Percentiles rank a stretch among this genome's conserved stretches.
phyloP scores from a whole-genome alignment of 2,113 vertebrate species.

The Columba janthina region DNA sequence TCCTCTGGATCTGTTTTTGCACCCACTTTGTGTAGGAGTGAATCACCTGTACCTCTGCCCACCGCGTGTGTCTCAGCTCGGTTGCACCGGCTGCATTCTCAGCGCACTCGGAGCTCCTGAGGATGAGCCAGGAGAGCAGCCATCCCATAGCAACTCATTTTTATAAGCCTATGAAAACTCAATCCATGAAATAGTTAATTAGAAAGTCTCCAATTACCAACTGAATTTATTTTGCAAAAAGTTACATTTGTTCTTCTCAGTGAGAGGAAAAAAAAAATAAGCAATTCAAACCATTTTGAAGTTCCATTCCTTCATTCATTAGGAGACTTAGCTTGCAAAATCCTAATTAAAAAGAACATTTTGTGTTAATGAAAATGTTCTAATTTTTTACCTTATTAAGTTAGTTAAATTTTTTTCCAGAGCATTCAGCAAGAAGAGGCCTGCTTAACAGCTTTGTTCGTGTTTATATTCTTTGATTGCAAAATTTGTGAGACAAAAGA shows the following conservation, averaged over 20 bases:
- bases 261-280: slow-evolving; percentile 34
- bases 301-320: slow-evolving; percentile 66
- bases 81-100: neutral
- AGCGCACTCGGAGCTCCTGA: neutral
- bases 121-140: neutral
- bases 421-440: slow-evolving; percentile 63
- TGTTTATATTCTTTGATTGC: slow-evolving; percentile 75
- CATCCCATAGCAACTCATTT: neutral
- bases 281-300: slow-evolving; percentile 65
- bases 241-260: slow-evolving; percentile 42
- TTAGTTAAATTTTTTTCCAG: slow-evolving; percentile 58
- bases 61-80: neutral
- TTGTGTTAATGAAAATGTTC: slow-evolving; percentile 76
- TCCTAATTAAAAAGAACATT: slow-evolving; percentile 77
- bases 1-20: neutral
- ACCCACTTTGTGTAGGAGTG: neutral
- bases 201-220: slow-evolving; percentile 14
- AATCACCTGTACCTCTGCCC: neutral
- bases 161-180: neutral
- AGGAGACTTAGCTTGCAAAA: slow-evolving; percentile 74
- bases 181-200: slow-evolving; percentile 33
- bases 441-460: slow-evolving; percentile 65
- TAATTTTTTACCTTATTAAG: slow-evolving; percentile 74
- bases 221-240: slow-evolving; percentile 18
- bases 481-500: slow-evolving; percentile 75